phyloP scores from a whole-genome alignment of 1,140 invertebrate genomes.

The Bombus soroeensis region DNA sequence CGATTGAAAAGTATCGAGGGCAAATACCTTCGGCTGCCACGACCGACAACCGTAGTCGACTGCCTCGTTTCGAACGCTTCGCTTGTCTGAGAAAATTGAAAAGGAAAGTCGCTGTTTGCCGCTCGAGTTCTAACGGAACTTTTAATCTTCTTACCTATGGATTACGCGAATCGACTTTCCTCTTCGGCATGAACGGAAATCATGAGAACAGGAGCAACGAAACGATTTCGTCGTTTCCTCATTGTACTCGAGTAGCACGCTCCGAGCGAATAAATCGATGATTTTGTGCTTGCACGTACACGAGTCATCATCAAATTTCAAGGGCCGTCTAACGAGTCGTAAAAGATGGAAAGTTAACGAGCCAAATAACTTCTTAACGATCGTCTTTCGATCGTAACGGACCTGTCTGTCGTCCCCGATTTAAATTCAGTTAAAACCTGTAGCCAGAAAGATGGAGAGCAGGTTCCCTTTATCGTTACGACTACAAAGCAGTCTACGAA shows the following conservation, averaged over 20 bases:
- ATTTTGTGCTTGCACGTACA: neutral
- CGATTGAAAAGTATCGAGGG: neutral
- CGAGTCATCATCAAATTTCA: neutral
- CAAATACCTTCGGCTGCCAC: neutral
- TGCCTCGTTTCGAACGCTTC: neutral
- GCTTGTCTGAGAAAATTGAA: neutral
- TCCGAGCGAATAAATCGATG: neutral
- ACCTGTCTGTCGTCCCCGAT: conserved; percentile 17
- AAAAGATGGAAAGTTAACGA: conserved; percentile 51
- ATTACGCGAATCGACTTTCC: conserved; percentile 40
- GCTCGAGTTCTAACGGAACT: neutral
- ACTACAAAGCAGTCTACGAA: neutral
- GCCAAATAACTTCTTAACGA: conserved; percentile 16
- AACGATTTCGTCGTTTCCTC: neutral
- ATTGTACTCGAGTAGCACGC: neutral
- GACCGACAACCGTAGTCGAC: neutral
- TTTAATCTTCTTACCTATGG: conserved; percentile 8
- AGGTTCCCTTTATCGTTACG: neutral
- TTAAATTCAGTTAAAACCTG: neutral
- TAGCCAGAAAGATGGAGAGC: neutral
- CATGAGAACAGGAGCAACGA: neutral
- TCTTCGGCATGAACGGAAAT: neutral
- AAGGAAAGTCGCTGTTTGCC: neutral
- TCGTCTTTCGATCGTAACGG: conserved; percentile 31
- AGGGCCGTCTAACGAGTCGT: conserved; percentile 29